These are phyloP conservation scores for Rhizoglyphus robini DNA, from an alignment of 1,140 invertebrate genomes.

Conservation along the genomic window DNA sequence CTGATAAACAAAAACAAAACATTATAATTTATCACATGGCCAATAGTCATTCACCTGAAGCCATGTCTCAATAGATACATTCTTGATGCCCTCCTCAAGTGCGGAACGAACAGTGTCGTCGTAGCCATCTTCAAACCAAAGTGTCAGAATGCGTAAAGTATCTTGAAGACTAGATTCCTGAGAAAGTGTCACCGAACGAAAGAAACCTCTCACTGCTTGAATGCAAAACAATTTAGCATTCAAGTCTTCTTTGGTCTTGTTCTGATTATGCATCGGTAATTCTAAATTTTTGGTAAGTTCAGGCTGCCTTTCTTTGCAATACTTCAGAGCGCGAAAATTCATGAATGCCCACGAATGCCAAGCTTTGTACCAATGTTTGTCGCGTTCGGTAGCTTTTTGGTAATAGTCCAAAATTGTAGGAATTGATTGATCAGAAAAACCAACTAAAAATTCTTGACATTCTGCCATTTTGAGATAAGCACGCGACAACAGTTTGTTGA, in stretches of 20 bases:
- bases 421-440: conserved; percentile 62
- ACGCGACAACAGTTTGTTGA: conserved; percentile 41
- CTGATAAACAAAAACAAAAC: conserved; percentile 26
- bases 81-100: conserved; percentile 73
- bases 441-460: conserved; percentile 71
- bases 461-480: conserved; percentile 80
- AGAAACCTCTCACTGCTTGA: conserved; percentile 86
- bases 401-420: conserved; percentile 60
- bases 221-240: conserved; percentile 57
- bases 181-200: conserved; percentile 76
- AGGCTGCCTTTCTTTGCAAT: conserved; percentile 40
- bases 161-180: conserved; percentile 93
- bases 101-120: conserved; percentile 84
- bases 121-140: conserved; percentile 93
- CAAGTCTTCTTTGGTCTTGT: not conserved
- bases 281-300: conserved; percentile 5
- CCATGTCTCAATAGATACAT: conserved; percentile 96
- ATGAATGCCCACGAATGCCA: conserved; percentile 97
- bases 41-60: too few species aligned
- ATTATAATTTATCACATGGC: too few species aligned
- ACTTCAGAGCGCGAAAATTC: conserved; percentile 90
- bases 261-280: not conserved
- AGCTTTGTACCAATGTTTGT: conserved; percentile 58
- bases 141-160: conserved; percentile 73
- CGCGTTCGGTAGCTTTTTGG: conserved; percentile 68